A percentile compares a stretch with the other conserved stretches of the same genome.
These are phyloP conservation scores for Catocala fraxini DNA, from an alignment of 2,888 invertebrate species.

Conservation along the genomic window DNA sequence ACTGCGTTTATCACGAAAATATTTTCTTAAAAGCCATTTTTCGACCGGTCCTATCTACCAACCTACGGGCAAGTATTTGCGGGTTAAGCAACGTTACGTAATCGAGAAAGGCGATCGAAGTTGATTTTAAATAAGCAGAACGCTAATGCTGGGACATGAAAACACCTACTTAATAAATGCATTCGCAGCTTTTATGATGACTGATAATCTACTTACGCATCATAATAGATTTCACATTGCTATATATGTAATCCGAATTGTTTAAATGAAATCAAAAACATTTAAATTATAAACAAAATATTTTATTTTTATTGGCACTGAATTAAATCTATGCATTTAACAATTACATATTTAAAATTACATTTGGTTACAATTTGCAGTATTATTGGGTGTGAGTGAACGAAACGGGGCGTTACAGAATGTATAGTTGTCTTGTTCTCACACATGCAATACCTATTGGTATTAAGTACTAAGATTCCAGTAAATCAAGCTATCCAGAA, in stretches of 20 bases:
- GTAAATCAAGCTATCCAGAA: too few species aligned
- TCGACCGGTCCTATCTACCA: conserved; percentile 30
- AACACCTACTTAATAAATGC: conserved; percentile 29
- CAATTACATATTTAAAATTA: too few species aligned
- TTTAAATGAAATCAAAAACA: background rate
- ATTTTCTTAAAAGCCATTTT: conserved; percentile 38
- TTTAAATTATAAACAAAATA: background rate
- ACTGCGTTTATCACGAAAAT: conserved; percentile 47
- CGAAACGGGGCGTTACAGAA: too few species aligned
- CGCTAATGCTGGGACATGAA: conserved; percentile 17
- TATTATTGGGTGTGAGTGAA: too few species aligned
- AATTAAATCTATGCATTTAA: too few species aligned
- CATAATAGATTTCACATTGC: background rate
- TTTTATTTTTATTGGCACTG: too few species aligned
- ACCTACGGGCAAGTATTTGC: conserved; percentile 24
- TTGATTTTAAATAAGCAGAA: conserved; percentile 30
- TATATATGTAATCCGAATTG: too few species aligned
- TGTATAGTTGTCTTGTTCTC: too few species aligned
- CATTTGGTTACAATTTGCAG: too few species aligned
- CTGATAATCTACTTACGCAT: conserved; percentile 24
- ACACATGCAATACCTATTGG: too few species aligned
- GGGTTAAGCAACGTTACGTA: conserved; percentile 38
- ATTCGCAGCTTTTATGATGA: conserved; percentile 16
- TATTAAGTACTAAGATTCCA: too few species aligned
- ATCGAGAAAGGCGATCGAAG: conserved; percentile 41